Evolutionary conservation across 2,888 invertebrate species (phyloP).

Genomic region (Eumerus sabulonum): DNA sequence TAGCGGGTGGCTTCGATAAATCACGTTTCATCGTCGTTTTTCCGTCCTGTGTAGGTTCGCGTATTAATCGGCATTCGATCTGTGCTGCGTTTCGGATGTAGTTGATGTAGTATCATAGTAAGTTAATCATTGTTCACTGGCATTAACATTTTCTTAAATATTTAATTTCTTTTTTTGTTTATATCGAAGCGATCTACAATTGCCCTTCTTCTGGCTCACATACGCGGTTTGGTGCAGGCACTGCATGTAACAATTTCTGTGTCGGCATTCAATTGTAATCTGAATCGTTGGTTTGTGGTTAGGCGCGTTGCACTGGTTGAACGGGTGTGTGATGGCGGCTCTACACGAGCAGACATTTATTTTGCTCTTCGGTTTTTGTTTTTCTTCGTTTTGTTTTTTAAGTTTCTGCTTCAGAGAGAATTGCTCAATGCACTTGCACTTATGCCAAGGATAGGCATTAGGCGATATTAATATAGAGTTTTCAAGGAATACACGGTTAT

Average conservation of each 20-base stretch:
- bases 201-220: conserved; percentile 41
- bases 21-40: conserved; percentile 17
- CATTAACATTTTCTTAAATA: conserved; percentile 39
- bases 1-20: conserved; percentile 15
- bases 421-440: conserved; percentile 62
- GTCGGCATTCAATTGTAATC: conserved; percentile 59
- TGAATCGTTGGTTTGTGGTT: conserved; percentile 57
- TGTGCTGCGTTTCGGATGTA: conserved; percentile 16
- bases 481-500: conserved; percentile 60
- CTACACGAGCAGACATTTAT: conserved; percentile 35
- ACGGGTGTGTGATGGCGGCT: conserved; percentile 2
- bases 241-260: conserved; percentile 31
- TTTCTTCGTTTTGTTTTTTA: neutral
- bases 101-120: conserved; percentile 16
- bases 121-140: conserved; percentile 49
- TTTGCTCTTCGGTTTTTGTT: neutral
- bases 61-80: too few species aligned
- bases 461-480: conserved; percentile 44
- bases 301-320: conserved; percentile 13
- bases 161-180: neutral
- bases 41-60: too few species aligned
- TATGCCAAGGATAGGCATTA: conserved; percentile 57
- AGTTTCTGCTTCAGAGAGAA: conserved; percentile 31
- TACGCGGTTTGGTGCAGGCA: neutral
- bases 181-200: conserved; percentile 31